Base-by-base conservation (phyloP, 2,797 vertebrate species). In the Chloroceryle amazona region DNA sequence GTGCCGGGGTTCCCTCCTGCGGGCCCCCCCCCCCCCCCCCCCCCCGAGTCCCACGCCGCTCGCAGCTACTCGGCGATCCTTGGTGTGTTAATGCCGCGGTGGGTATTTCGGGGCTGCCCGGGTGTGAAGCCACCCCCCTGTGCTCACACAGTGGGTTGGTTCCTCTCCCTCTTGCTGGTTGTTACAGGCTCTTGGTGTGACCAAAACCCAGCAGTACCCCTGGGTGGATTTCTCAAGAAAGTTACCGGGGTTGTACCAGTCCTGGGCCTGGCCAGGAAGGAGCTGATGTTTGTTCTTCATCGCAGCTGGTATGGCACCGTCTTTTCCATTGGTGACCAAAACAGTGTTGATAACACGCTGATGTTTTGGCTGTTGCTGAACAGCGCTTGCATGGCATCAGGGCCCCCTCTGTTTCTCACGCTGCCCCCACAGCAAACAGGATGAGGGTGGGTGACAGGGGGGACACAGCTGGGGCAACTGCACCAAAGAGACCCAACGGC, bases 161-260 rank as follows among this genome's bases (percentile, higher is more conserved):
- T 9, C 28, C 16, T 3, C 0, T 1, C 44, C n/a, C 18, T 37
- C 13, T 2, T 2, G 21, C 42, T 7, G 35, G 21, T 4, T 16
- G 31, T 15, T 33, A 21, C 7, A 49, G 41, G 41, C 35, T 55
- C 55, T 15, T 33, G 42, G 10, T 0, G 1, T 10, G 29, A 2
- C 13, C 5, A 1, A 12, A 21, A 31, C 19, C 42, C 42, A 13
- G 41, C 7, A 7, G 37, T 2, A 5, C 16, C 3, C 9, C 18
- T 10, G 33, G 49, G 31, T 33, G 42, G 12, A 1, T 31, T 28
- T 20, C 41, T 14, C 13, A 22, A 6, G 31, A 29, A 39, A 2
- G n/a, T 25, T 1, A 1, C 6, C 1, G 1, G 22, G 18, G 18
- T 20, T 11, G 1, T 4, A 47, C 11, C 15, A 9, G 1, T 6